Base-by-base conservation (phyloP, 2,113 vertebrate genomes). In the Bucco capensis region DNA sequence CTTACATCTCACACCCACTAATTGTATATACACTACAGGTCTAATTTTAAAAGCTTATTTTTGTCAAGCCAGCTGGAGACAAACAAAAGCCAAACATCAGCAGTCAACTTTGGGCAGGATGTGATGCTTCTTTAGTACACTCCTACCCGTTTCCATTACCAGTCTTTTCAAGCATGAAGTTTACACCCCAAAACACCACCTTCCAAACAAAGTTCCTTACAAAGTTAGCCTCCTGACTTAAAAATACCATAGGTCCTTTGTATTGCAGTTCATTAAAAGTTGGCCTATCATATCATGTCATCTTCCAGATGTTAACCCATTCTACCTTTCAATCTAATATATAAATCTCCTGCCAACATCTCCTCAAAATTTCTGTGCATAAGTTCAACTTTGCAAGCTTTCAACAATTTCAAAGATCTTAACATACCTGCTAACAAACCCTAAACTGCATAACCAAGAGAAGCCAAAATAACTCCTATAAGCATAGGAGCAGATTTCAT, bases 11-110 rank as follows among this genome's bases (percentile, higher is more conserved):
- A 81, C 83, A 66, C 44, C 61, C 86, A 56, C 69, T 70, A 74
- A 90, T 0, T 90, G 42, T 37, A 81, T 19, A 88, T 1, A 35
- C 1, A 5, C 37, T 14, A 10, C n/a, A 25, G 51, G 27, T 50
- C 89, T 93, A 83, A 94, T 86, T 96, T 95, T 95, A 92, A 91
- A 81, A 62, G 27, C 30, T 83, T 90, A 81, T 88, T 96, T 95
- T 95, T 70, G 70, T 51, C 73, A 62, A 77, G 72, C 9, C 72
- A 88, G 75, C 65, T 17, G 8, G 46, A 88, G 30, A 83, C 64
- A 38, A 58, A 76, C 19, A 28, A 57, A 71, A 31, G 7, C 1
- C 28, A 44, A 57, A 62, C 1, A 60, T n/a, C 38, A 78, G 38
- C 25, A 65, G 42, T 58, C 72, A 51, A 19, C 30, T 37, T 23